Evolutionary conservation across 2,888 invertebrate genomes (phyloP).

Genomic region (Hermaeophaga mercurialis): DNA sequence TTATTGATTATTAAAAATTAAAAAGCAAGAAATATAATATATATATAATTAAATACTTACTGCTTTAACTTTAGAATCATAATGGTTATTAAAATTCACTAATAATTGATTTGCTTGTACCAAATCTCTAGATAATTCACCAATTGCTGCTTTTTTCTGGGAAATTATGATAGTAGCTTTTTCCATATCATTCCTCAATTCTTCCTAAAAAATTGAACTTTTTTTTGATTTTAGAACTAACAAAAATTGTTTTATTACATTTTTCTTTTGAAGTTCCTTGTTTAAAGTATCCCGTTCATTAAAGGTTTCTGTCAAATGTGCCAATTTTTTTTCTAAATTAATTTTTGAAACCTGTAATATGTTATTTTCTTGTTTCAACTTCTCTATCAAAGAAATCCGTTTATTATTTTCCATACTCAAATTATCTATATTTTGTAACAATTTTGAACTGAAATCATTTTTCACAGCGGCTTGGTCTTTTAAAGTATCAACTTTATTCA

Average conservation of each 20-base stretch:
- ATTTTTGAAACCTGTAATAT: constrained; percentile 41
- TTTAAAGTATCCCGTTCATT: constrained; percentile 40
- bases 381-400: constrained; percentile 42
- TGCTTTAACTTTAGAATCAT: constrained; percentile 50
- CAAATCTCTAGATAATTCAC: constrained; percentile 54
- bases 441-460: constrained; percentile 41
- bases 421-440: constrained; percentile 49
- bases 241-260: too few species aligned
- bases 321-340: constrained; percentile 42
- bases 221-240: not conserved
- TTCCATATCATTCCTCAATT: constrained; percentile 50
- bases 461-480: constrained; percentile 45
- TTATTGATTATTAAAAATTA: too few species aligned
- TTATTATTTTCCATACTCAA: constrained; percentile 48
- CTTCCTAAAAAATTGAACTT: constrained; percentile 43
- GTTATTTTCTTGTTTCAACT: constrained; percentile 47
- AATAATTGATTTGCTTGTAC: constrained; percentile 55
- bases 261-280: constrained; percentile 43
- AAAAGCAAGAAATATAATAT: too few species aligned
- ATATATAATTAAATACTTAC: too few species aligned
- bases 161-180: constrained; percentile 51
- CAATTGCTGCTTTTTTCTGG: constrained; percentile 52
- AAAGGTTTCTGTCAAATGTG: constrained; percentile 37
- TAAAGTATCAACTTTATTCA: constrained; percentile 44
- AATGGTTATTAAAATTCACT: constrained; percentile 54